Conservation (phyloP, 2,113 vertebrate genomes). For the Tenrec ecaudatus region DNA sequence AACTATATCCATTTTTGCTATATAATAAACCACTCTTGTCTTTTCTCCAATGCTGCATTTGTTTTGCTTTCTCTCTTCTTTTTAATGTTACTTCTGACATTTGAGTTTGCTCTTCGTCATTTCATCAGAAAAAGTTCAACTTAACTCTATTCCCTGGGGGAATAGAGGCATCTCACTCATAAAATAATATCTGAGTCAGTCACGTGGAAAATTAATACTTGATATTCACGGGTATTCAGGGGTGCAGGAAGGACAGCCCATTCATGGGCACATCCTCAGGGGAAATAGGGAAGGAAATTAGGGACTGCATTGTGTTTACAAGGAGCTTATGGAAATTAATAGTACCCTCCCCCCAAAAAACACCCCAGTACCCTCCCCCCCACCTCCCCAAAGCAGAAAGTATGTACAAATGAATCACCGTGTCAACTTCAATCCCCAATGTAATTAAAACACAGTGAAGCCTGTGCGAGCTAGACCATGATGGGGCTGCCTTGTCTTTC, state of each 20-base stretch:
- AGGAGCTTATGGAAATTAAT: not conserved
- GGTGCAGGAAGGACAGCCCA: not conserved
- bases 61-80: not conserved
- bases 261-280: not conserved
- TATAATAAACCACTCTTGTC: not conserved
- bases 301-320: not conserved
- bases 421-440: not conserved
- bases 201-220: constrained; percentile 34
- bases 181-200: constrained; percentile 48
- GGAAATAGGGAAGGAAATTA: constrained; percentile 1
- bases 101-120: constrained; percentile 36
- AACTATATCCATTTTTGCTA: not conserved
- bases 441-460: not conserved
- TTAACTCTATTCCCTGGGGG: not conserved
- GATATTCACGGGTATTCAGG: not conserved
- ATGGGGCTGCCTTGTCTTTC: not conserved
- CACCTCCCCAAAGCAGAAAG: not conserved
- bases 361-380: no score
- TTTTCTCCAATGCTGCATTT: not conserved
- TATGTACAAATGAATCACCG: not conserved
- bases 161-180: constrained; percentile 36
- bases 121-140: constrained; percentile 21
- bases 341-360: not conserved
- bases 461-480: not conserved
- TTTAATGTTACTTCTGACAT: not conserved